Evolutionary conservation across 2,797 vertebrate genomes (phyloP), one percentile per base, ranked within the genome.

Genomic region (Sarcophilus harrisii): DNA sequence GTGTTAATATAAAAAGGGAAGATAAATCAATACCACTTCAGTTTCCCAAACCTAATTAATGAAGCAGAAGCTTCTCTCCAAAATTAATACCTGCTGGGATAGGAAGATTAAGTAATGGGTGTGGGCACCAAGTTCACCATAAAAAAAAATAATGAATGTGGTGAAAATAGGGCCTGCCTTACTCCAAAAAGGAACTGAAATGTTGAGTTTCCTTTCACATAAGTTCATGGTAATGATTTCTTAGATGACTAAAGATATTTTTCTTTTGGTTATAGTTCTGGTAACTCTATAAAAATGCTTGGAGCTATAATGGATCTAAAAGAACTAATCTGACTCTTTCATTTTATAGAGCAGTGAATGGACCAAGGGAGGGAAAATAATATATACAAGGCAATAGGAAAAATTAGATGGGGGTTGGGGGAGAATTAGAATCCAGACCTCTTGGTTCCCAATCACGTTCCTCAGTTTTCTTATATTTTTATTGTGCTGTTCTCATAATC

Each of bases 261-360:
- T 11, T 2, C 5, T 93, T 91, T 91, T 45, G 11, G 49, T 62
- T 92, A 91, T 57, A 95, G 81, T 93, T 58, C 52, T 90, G 58
- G 12, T 59, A 57, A 91, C 91, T 92, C 24, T 12, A 66, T 28
- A 58, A 29, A 94, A 92, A 81, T 81, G 92, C 38, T 81, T 11
- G 21, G 18, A 10, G 55, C 55, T 92, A 38, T 27, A 16, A 57
- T 24, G 45, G 1, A 58, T 54, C 18, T 18, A 58, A 27, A 90
- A 58, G n/a, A 8, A n/a, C 10, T n/a, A 14, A 21, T 1, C 0
- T 0, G 10, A 30, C 24, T 18, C 8, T 13, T 21, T 54, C 14
- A 16, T 38, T 62, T 57, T 45, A 27, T 24, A 45, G 28, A 21
- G 21, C 52, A 52, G 52, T 54, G 30, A 16, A 14, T 27, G 49